Evolutionary conservation across 2,797 vertebrate genomes (phyloP).

Genomic region (Centropyge bicolor): DNA sequence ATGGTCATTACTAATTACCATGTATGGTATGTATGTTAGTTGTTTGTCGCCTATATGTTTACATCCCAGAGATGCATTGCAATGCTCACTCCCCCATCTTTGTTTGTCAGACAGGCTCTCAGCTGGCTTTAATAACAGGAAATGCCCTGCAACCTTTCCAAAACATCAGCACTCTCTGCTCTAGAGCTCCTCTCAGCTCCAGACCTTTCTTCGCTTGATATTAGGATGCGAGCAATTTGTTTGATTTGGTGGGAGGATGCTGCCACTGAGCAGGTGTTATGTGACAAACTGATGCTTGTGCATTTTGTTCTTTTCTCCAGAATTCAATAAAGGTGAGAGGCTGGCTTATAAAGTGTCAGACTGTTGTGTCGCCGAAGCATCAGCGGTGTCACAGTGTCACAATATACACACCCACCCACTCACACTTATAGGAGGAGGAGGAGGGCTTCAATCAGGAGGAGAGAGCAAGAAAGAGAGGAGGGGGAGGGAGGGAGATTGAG

Average conservation of each 20-base stretch:
- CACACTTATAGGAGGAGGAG: constrained; percentile 30
- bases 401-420: constrained; percentile 53
- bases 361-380: constrained; percentile 52
- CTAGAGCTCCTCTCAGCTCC: constrained; percentile 3
- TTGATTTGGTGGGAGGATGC: constrained; percentile 43
- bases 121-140: constrained; percentile 42
- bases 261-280: constrained; percentile 47
- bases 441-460: constrained; percentile 22
- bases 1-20: not conserved
- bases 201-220: constrained; percentile 36
- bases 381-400: constrained; percentile 63
- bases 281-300: constrained; percentile 31
- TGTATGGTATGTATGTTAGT: not conserved
- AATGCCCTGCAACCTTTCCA: constrained; percentile 47
- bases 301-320: constrained; percentile 31
- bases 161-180: constrained; percentile 12
- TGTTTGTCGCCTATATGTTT: constrained; percentile 27
- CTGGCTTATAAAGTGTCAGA: constrained; percentile 52
- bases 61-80: constrained; percentile 22
- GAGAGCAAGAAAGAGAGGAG: not conserved
- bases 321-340: constrained; percentile 52
- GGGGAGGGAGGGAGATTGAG: not conserved
- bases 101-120: constrained; percentile 12
- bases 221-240: constrained; percentile 31
- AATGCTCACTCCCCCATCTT: constrained; percentile 10